Base-by-base conservation (phyloP, 2,888 invertebrate genomes). In the Ennomos quercinarius region DNA sequence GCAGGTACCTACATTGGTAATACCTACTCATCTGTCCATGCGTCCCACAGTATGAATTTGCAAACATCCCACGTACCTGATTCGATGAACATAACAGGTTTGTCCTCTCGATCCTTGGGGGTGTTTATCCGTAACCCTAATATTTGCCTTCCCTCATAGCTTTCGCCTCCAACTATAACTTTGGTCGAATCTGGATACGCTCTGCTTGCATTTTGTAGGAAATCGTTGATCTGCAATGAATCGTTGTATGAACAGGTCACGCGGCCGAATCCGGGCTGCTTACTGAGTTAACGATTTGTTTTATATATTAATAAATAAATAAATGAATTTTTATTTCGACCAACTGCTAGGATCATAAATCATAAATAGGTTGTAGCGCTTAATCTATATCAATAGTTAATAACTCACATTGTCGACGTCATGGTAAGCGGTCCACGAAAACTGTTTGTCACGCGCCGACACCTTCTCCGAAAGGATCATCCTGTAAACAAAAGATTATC, bases 401-500 rank as follows among this genome's bases (percentile, higher is more conserved):
- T 37, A 37, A 80, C 86, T 84, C 64, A 90, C 90, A 53, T 93
- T 94, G 9, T 93, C 90, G 37, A 95, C 83, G 10, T 91, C 91
- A 71, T 95, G 92, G 72, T 96, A 96, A 0, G 91, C 90, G 0
- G 84, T 93, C 94, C 95, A 95, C 10, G 93, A 93, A 60, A 95
- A 95, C 0, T 68, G 77, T 13, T 76, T 67, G 27, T 71, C 56
- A 3, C 78, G 78, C 1, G 61, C 55, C 53, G 62, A 17, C 77
- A 72, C 70, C 81, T 74, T 72, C 70, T 89, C 83, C 67, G 93
- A 93, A 37, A 80, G 80, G 12, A 94, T 93, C 53, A 93, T 78
- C 66, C 94, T 94, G 59, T 17, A 79, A 78, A 57, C 43, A 48
- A 35, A n/a, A 11, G 50, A 50, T 50, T 57, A 45, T 10, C 8